Evolutionary conservation across 2,797 vertebrate species (phyloP), one percentile per base, ranked within the genome.

Genomic region (Tragopan temminckii): DNA sequence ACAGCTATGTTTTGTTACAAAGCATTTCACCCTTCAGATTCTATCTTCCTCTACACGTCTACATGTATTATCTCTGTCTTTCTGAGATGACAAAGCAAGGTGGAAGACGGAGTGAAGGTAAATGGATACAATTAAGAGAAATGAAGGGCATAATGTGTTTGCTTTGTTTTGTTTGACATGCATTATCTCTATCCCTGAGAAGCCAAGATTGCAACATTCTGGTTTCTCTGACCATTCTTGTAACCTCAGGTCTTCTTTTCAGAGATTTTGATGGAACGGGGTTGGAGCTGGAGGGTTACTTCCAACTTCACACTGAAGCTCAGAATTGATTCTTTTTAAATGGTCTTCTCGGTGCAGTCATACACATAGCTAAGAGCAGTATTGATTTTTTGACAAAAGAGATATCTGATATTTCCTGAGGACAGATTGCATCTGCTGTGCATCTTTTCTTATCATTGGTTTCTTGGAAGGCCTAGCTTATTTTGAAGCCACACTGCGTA

Each of bases 1-100:
- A 79, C 66, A 84, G 72, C 42, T 66, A 27, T 69, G 77, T 95
- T 96, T 87, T 90, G 53, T 35, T 92, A 55, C 45, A 78, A 85
- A 90, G 42, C 42, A 52, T 50, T 93, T 82, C 38, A 2, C 35
- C 70, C 7, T 71, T 88, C 57, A 90, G 86, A 89, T 94, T 94
- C 57, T 94, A 18, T 89, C 92, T 95, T 81, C 42, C 40, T 81
- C 64, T 87, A 29, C 71, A 0, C 58, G 19, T 55, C 74, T 88
- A 17, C 67, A 17, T 11, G 77, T 35, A 58, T 66, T 66, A 29
- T 85, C 35, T 53, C 38, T 78, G 29, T 43, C 66, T 89, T 84
- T 70, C 13, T 7, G 43, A 86, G 36, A 50, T 62, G 71, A 29
- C 64, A 68, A 46, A 91, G 42, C 59, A 25, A 92, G 66, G 24